Evolutionary conservation across 2,113 vertebrate species (phyloP).

Genomic region (Etia nguti): DNA sequence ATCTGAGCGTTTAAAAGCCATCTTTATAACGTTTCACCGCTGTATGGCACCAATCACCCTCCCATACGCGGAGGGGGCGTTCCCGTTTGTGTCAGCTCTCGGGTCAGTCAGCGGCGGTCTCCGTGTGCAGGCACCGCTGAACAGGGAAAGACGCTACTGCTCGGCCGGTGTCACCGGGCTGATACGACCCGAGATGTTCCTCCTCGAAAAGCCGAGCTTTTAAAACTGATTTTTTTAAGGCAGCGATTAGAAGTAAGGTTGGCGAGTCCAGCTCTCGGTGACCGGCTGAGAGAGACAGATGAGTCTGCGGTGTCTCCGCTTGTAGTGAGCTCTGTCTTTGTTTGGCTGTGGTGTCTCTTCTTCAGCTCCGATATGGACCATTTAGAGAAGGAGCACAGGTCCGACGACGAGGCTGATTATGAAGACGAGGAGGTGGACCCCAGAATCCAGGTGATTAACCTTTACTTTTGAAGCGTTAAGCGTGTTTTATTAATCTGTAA

Average conservation of each 20-base stretch:
- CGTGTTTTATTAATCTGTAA: neutral
- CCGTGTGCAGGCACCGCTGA: neutral
- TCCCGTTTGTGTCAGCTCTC: neutral
- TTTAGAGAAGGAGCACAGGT: constrained; percentile 51
- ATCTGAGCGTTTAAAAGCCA: neutral
- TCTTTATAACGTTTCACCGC: neutral
- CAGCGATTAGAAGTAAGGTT: neutral
- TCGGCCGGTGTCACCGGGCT: neutral
- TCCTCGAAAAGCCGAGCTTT: neutral
- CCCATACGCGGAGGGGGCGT: constrained; percentile 32
- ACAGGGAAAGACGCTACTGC: neutral
- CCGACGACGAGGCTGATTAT: constrained; percentile 70
- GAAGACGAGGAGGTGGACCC: constrained; percentile 89
- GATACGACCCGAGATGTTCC: neutral
- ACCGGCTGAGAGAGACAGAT: neutral
- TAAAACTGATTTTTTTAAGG: neutral
- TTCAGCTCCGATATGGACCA: constrained; percentile 57
- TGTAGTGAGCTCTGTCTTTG: constrained; percentile 32
- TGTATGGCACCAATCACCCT: neutral
- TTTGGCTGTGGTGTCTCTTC: constrained; percentile 21
- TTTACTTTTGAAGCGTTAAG: neutral
- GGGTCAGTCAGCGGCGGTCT: neutral
- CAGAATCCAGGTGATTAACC: constrained; percentile 82
- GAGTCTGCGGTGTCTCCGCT: neutral
- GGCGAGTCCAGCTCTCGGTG: neutral